Conservation (phyloP, 2,797 vertebrate species). For the Pseudopleuronectes americanus region DNA sequence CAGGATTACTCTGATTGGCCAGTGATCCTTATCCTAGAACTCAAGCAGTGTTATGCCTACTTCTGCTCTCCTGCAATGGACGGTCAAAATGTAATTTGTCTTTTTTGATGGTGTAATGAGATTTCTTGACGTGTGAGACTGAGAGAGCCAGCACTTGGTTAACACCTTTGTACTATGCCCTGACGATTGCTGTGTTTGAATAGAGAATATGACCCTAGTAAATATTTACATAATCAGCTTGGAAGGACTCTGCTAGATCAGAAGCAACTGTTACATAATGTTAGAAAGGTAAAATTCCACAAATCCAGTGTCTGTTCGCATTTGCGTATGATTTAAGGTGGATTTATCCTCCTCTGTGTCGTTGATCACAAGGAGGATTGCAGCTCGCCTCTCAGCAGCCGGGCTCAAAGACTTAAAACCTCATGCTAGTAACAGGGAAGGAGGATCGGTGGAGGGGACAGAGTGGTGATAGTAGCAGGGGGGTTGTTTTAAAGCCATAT, state of each 20-base stretch:
- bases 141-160: not conserved
- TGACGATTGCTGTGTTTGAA: conserved; percentile 32
- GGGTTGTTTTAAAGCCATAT: conserved; percentile 56
- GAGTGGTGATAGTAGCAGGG: not conserved
- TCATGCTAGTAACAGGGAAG: conserved; percentile 26
- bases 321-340: not conserved
- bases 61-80: no score
- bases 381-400: conserved; percentile 10
- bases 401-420: conserved; percentile 28
- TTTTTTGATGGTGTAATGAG: no score
- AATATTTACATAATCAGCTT: conserved; percentile 26
- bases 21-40: no score
- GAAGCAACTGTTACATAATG: not conserved
- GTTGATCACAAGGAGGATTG: conserved; percentile 15
- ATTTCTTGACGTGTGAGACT: no score
- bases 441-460: conserved; percentile 19
- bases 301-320: conserved; percentile 2
- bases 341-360: conserved; percentile 4
- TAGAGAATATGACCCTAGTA: conserved; percentile 14
- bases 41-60: no score
- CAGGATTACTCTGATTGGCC: no score
- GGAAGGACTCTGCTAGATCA: not conserved
- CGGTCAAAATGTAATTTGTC: no score
- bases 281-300: not conserved
- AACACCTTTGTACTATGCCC: conserved; percentile 11